Evolutionary conservation across 2,888 invertebrate species (phyloP), one percentile per base, ranked within the genome.

Genomic region (Zonitis immaculata): DNA sequence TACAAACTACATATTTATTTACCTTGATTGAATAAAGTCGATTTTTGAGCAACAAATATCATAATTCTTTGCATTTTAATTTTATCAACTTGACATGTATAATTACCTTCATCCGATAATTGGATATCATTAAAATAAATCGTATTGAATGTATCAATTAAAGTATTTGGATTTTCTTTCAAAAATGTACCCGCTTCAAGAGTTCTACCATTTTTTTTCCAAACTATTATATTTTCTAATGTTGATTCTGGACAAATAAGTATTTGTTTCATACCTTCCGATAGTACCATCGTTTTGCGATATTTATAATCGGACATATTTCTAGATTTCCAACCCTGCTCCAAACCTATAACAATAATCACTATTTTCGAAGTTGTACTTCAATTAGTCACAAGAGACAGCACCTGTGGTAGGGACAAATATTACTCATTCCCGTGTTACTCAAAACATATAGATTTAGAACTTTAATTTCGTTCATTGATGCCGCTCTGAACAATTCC

Each of bases 41-140:
- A 74, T 67, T 80, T 81, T 0, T 78, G 73, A 3, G 79, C 74
- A 1, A 84, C 77, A 62, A 72, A 76, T 32, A 84, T 67, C 52
- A 73, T 73, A 51, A 78, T 74, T 69, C 78, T 78, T 70, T 82
- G 77, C 74, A 82, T 79, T 58, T 75, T 77, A 32, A 75, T 78
- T 52, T 82, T 82, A 70, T 86, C 80, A 6, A 86, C 82, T 52
- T 77, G 76, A 69, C 90, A 90, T 1, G 81, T 80, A 69, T 89
- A 90, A 65, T 80, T 80, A 9, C 89, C 89, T 55, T 83, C 81
- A 69, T 89, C 88, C 0, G 78, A 74, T 58, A 77, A 76, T 11
- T 81, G 81, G 1, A 87, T 82, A 52, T 82, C 81, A 58, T 78
- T 72, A 39, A 85, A 72, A 66, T 82, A 82, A 20, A 85, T 67